Evolutionary conservation across 2,888 invertebrate genomes (phyloP), one percentile per base, ranked within the genome.

Genomic region (Rotaria magnacalcarata): DNA sequence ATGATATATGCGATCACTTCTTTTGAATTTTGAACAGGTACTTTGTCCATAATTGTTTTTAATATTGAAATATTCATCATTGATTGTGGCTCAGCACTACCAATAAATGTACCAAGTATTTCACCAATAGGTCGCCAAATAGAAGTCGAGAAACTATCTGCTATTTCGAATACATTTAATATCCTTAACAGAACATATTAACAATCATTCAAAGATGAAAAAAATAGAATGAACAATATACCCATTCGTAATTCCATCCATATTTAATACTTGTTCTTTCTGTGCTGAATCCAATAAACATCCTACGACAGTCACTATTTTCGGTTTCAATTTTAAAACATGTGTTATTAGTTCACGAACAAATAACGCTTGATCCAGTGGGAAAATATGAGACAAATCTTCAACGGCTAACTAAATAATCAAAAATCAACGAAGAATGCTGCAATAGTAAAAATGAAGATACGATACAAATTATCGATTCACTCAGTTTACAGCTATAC

Each of bases 81-180:
- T 75, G 74, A n/a, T 58, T 58, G 58, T 58, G 58, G 19, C 19
- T 58, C 19, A 24, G 58, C 19, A 58, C 58, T 58, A 27, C 24
- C 60, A 60, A 41, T 21, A n/a, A 0, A 75, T 41, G 14, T 75
- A 19, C 74, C 74, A 41, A 75, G 34, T 75, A 75, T 75, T 75
- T 75, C 74, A 41, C 74, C 74, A 19, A 75, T 75, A 75, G 34
- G 34, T 41, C 41, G 74, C 74, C 74, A 75, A 75, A 75, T 43
- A n/a, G 34, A 19, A 75, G 34, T 34, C 0, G 74, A 24, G 19
- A n/a, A 75, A 43, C 34, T 34, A 41, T 24, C n/a, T 1, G 41
- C 74, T 10, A 10, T n/a, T 75, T 75, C 74, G 21, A 75, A 24
- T 34, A 41, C 14, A 19, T 16, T 41, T 75, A n/a, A 16, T 19